Base-by-base conservation (phyloP, 2,797 vertebrate genomes). In the Alcedo quadribrachys region DNA sequence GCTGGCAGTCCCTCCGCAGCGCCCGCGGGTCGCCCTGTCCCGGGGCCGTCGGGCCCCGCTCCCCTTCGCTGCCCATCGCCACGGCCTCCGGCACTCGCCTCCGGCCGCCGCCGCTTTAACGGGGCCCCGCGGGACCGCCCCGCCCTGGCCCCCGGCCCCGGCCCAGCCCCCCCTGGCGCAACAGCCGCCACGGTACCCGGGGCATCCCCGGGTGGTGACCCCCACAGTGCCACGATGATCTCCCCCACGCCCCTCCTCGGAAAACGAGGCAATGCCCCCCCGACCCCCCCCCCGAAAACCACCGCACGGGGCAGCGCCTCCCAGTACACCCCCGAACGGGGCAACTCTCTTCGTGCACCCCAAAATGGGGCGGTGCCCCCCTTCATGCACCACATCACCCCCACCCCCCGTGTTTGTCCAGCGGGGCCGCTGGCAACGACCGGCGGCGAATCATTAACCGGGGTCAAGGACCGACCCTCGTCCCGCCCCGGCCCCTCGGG, bases 361-460 rank as follows among this genome's bases (percentile, higher is more conserved):
- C 19, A 3, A 21, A 15, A 18, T 14, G 27, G 65, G 33, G 51
- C 13, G 25, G 16, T 10, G 21, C 21, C 37, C 67, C 33, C 65
- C 24, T 45, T 1, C 43, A 20, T 21, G 7, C 18, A 7, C 46
- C 37, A 37, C 37, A 37, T 37, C 37, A 37, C 37, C 37, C 37
- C 37, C 37, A 37, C 37, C 12, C 37, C 37, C 37, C 5, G 37
- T 79, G 68, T 79, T 91, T 89, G 89, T 68, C 55, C 50, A 16
- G 16, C 21, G 62, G 16, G 43, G 32, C 32, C 45, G 15, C 40
- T 46, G 45, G 45, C 45, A 46, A 18, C 20, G 17, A 24, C 48
- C 19, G 22, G 20, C 5, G 7, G 60, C 24, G 74, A 92, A 94
- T 89, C 78, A 94, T 92, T 94, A 94, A 91, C 93, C 24, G 32